Evolutionary conservation across 1,140 invertebrate species (phyloP), one percentile per base, ranked within the genome.

Genomic region (Drosophila orosa): DNA sequence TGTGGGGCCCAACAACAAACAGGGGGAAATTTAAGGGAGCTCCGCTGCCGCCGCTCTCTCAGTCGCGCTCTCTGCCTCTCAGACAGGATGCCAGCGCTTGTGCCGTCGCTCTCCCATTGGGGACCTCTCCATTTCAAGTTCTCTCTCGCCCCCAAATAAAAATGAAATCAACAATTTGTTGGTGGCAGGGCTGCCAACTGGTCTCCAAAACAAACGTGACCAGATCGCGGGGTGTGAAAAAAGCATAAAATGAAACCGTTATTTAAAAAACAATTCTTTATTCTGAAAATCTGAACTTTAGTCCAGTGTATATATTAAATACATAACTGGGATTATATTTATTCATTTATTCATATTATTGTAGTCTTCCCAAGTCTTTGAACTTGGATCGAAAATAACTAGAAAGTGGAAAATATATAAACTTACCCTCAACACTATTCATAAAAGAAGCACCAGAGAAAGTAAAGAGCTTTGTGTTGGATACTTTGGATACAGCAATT

Each of bases 111-210:
- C 35, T 40, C 63, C 22, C 57, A 17, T 29, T 17, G 25, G n/a
- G 37, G 27, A 25, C 17, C 19, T 39, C 48, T 56, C 25, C 15
- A n/a, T 22, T 47, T 59, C 17, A 12, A 45, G 25, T 42, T 47
- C 48, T 52, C 58, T 22, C 58, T 19, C 58, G n/a, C 37, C 44
- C 29, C 71, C 54, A 58, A 54, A 67, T 66, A 47, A 66, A 65
- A 75, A 65, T 78, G 74, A 78, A 78, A 78, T 78, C 76, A 78
- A 78, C 76, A 78, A 78, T 78, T 78, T 78, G 76, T 78, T 78
- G 75, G 75, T 40, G 47, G 50, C 19, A 25, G 42, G 39, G 50
- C 63, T 54, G 73, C 74, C 72, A 74, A 76, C 71, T 50, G 37
- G 39, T 12, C 10, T 17, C 40, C 35, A 31, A 9, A 31, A 39